phyloP scores from a whole-genome alignment of 1,140 invertebrate genomes.

The Centruroides sculpturatus region DNA sequence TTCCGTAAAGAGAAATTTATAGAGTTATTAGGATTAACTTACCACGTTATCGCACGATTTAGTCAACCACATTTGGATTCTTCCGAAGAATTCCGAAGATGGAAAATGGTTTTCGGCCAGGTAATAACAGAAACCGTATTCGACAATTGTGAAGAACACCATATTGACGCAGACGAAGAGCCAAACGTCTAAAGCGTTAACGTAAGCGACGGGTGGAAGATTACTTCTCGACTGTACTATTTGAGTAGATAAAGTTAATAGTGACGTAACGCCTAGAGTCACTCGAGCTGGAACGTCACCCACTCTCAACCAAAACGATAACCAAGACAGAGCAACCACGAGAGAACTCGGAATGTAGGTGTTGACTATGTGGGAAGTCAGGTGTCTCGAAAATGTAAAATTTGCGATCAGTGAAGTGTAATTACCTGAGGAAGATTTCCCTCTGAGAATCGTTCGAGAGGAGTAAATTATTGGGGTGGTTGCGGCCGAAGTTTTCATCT shows the following conservation, averaged over 20 bases:
- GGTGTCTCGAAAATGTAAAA: constrained; percentile 15
- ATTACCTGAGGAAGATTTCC: background rate
- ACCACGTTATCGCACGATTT: too few relatives aligned
- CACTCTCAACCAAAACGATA: constrained; percentile 32
- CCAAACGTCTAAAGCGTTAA: constrained; percentile 16
- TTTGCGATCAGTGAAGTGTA: constrained; percentile 4
- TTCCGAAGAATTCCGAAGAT: too few relatives aligned
- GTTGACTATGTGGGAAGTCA: constrained; percentile 17
- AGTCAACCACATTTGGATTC: too few relatives aligned
- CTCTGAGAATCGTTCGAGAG: too few relatives aligned
- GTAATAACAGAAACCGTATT: constrained; percentile 3
- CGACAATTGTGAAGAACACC: constrained; percentile 10
- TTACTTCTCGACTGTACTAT: background rate
- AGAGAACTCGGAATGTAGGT: constrained; percentile 18
- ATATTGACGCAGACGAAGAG: constrained; percentile 9
- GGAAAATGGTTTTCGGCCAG: too few relatives aligned
- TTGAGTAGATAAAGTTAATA: constrained; percentile 12
- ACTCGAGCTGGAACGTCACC: constrained; percentile 30
- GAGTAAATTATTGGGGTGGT: background rate
- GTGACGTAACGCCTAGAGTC: constrained; percentile 19
- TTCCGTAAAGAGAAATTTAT: too few relatives aligned
- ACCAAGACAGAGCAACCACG: constrained; percentile 19
- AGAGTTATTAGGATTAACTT: too few relatives aligned
- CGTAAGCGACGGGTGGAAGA: constrained; percentile 11
- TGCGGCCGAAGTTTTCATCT: too few relatives aligned